Base-by-base conservation (phyloP, 2,113 vertebrate genomes). In the Addax nasomaculatus region DNA sequence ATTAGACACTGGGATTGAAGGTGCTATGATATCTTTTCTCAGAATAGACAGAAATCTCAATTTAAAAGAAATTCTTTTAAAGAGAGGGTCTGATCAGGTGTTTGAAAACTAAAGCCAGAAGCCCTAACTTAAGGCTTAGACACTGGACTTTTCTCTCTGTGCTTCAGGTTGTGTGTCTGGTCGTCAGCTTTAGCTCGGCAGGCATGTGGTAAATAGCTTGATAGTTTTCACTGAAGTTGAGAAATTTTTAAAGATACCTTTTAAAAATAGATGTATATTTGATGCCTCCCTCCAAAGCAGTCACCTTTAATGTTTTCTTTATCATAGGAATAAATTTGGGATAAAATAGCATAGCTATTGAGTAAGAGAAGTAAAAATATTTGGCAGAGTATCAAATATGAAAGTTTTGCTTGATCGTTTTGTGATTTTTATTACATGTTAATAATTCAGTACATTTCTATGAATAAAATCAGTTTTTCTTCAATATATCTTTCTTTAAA, bases 351-450 rank as follows among this genome's bases (percentile, higher is more conserved):
- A 23, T 47, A 92, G 73, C 53, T 92, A 25, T 53, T 86, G 12
- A 53, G 53, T 96, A 62, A 78, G 49, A 89, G 92, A 88, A 95
- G 33, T 88, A 94, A 85, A 95, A 83, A 70, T 97, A 85, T 33
- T 51, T 94, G 23, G 4, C 19, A 93, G 36, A 86, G 9, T 81
- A 39, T 85, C 17, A 83, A 51, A 79, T 90, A 36, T 83, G 25
- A 97, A 85, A 92, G 29, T 90, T 89, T 86, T 92, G 25, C 23
- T 79, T 67, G 58, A 15, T 89, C 10, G 14, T 73, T 96, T 92
- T 96, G 15, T 95, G n/a, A 55, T 83, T 92, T 95, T 91, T 91
- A 80, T 25, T 88, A 17, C 33, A 29, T 67, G 15, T 84, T 84
- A 90, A 55, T 95, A 81, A 43, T n/a, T 53, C 36, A 92, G 13